Conservation (phyloP, 2,888 invertebrate species). For the Acanthacorydalis orientalis region DNA sequence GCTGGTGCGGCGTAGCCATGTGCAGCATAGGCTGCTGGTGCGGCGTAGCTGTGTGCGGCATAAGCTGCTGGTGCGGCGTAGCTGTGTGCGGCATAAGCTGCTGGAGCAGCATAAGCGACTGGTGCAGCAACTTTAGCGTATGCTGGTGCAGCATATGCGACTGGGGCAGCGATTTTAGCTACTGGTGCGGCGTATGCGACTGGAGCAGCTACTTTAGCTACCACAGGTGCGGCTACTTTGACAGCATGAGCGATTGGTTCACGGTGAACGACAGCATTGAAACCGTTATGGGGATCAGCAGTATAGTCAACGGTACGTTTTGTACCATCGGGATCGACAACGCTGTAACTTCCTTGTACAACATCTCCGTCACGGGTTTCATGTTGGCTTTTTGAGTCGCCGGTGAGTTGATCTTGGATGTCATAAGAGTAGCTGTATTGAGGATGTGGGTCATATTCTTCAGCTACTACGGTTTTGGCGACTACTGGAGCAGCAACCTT, state of each 20-base stretch:
- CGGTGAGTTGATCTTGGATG: constrained; percentile 35
- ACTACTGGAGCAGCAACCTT: constrained; percentile 15
- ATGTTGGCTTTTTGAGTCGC: constrained; percentile 29
- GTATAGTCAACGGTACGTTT: constrained; percentile 31
- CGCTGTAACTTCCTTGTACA: constrained; percentile 28
- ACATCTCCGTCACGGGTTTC: constrained; percentile 27
- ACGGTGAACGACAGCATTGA: constrained; percentile 13
- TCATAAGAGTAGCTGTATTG: constrained; percentile 32
- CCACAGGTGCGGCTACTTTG: neutral
- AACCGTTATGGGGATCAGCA: constrained; percentile 2
- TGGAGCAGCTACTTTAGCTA: neutral
- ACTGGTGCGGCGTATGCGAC: constrained; percentile 1
- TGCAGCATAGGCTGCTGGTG: constrained; percentile 6
- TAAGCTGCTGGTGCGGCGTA: neutral
- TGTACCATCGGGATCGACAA: constrained; percentile 30
- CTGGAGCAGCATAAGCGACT: constrained; percentile 17
- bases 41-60: constrained; percentile 10
- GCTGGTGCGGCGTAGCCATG: constrained; percentile 8
- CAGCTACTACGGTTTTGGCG: constrained; percentile 19
- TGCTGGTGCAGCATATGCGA: constrained; percentile 1
- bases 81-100: constrained; percentile 10
- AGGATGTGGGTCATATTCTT: constrained; percentile 16
- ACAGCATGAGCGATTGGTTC: neutral
- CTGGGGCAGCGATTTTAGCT: neutral
- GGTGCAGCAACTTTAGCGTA: neutral